Evolutionary conservation across 2,797 vertebrate species (phyloP), one percentile per base, ranked within the genome.

Genomic region (Epinephelus malabaricus): DNA sequence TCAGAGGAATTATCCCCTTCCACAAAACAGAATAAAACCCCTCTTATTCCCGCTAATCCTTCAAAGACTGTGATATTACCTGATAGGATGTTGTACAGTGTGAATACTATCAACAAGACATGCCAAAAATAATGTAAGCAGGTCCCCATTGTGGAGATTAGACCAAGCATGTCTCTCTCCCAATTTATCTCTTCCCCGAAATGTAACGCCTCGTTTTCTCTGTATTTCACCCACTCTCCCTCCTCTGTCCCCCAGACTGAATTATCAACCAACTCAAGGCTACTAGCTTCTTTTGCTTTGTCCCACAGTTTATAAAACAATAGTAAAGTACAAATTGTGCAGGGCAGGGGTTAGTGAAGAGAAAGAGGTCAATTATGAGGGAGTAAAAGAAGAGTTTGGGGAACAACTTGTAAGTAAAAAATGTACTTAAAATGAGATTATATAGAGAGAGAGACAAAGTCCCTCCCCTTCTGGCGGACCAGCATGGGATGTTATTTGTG

Each of bases 41-140:
- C 74, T 91, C 85, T 95, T 93, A 95, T 92, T 94, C 90, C 89
- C 58, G 53, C 86, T 96, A 96, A 96, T 96, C 95, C 94, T 91
- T 94, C 88, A 94, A 94, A 95, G 90, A 88, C 91, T 89, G 88
- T 87, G 93, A 94, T 95, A 90, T 94, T 88, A 95, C 93, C 94
- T 95, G 94, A 95, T 95, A 92, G 91, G 84, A 92, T 91, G 90
- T 84, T 89, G 90, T 92, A 91, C 79, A 80, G 83, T 90, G 89
- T 91, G 88, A 94, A 94, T 90, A 85, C 88, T 91, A 93, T 94
- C 92, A 93, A 92, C 92, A 92, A 92, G 89, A 93, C 93, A 89
- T 79, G 88, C 78, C 23, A 55, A 87, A 92, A 93, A 94, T 94
- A 92, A 92, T 93, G 81, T 86, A 90, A 91, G 92, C 91, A 90